A percentile compares a stretch with the other conserved stretches of the same genome.
Conservation (phyloP, 1,140 invertebrate genomes). For the Drosophila guanche region DNA sequence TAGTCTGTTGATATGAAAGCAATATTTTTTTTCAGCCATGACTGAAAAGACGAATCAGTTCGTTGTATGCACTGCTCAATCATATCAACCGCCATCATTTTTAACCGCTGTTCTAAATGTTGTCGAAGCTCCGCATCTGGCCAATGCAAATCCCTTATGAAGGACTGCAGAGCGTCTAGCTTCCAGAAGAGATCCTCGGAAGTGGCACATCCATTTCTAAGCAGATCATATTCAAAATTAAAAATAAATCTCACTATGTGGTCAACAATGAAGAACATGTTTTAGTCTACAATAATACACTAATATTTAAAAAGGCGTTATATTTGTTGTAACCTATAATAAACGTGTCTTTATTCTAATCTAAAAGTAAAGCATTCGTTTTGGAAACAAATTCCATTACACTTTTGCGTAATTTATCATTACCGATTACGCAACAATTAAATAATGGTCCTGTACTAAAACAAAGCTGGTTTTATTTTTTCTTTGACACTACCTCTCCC, state of each 20-base stretch:
- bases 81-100: constrained; percentile 99
- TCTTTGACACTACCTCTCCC: too few species aligned
- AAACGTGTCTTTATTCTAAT: too few species aligned
- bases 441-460: too few species aligned
- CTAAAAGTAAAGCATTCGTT: too few species aligned
- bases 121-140: constrained; percentile 98
- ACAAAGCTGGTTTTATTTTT: too few species aligned
- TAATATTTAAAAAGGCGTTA: too few species aligned
- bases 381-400: too few species aligned
- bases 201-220: constrained; percentile 97
- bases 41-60: constrained; percentile 91
- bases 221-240: constrained; percentile 27
- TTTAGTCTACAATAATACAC: too few species aligned
- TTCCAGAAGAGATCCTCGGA: constrained; percentile 99
- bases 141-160: constrained; percentile 99
- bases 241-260: constrained; percentile 1
- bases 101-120: constrained; percentile 98
- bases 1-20: constrained; percentile 98
- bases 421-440: too few species aligned
- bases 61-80: constrained; percentile 99
- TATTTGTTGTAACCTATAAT: too few species aligned
- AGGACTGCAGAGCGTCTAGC: constrained; percentile 98
- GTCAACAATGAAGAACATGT: background rate
- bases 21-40: constrained; percentile 97
- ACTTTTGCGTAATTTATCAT: too few species aligned